These are phyloP conservation scores for Cyclargus thomasi DNA, from an alignment of 1,140 invertebrate genomes.

Conservation along the genomic window DNA sequence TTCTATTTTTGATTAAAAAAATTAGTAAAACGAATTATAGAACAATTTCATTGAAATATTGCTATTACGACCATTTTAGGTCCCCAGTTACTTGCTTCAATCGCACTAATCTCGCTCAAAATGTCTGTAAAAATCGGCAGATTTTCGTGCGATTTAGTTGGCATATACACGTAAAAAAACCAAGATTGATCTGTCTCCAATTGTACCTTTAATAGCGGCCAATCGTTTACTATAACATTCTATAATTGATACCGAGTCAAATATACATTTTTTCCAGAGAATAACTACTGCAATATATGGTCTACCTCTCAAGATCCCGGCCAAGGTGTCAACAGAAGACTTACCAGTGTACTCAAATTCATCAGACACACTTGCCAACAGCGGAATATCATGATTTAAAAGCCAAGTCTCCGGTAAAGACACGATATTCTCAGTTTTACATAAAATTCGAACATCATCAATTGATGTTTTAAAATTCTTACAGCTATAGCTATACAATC, in stretches of 20 bases:
- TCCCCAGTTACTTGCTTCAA: background rate
- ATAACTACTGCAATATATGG: conserved; percentile 3
- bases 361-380: background rate
- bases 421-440: background rate
- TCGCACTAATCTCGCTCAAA: background rate
- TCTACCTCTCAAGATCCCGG: background rate
- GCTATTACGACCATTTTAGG: too few relatives aligned
- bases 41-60: too few relatives aligned
- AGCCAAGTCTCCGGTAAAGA: conserved; percentile 6
- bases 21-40: too few relatives aligned
- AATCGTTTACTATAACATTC: background rate
- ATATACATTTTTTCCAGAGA: background rate
- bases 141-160: background rate
- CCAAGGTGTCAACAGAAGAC: background rate
- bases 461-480: conserved; percentile 5
- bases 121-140: background rate
- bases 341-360: background rate
- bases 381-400: background rate
- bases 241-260: background rate
- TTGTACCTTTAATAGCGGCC: background rate
- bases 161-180: background rate
- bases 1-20: too few relatives aligned
- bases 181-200: background rate
- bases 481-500: background rate
- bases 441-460: background rate